Conservation (phyloP, 2,797 vertebrate species). For the Anolis apletophallus region DNA sequence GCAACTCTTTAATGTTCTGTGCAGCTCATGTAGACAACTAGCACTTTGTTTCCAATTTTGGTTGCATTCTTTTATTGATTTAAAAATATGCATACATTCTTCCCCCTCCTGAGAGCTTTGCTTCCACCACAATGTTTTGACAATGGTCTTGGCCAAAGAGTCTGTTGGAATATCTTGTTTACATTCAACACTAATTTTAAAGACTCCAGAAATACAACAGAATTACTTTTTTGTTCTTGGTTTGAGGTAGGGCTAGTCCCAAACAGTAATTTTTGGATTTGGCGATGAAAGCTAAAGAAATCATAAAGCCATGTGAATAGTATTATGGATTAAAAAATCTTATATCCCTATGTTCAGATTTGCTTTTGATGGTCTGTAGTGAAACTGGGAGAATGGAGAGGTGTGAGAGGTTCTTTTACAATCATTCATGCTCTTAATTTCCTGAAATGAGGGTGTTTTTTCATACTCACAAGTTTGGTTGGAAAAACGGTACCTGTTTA, state of each 20-base stretch:
- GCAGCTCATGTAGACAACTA: not conserved
- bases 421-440: constrained; percentile 36
- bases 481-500: constrained; percentile 44
- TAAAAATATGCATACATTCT: not conserved
- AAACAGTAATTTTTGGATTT: constrained; percentile 23
- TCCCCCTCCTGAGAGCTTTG: not conserved
- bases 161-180: constrained; percentile 23
- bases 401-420: not conserved
- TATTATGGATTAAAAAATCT: constrained; percentile 36
- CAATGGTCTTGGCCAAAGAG: not conserved
- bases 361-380: not conserved
- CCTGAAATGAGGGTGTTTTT: constrained; percentile 23
- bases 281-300: constrained; percentile 15
- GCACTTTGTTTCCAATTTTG: not conserved
- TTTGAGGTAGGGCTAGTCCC: not conserved
- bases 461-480: not conserved
- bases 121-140: constrained; percentile 23
- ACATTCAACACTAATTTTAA: constrained; percentile 44
- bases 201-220: constrained; percentile 44
- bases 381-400: not conserved
- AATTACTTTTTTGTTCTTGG: constrained; percentile 34
- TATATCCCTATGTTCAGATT: constrained; percentile 20
- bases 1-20: not conserved
- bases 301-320: not conserved
- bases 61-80: constrained; percentile 2